phyloP scores from a whole-genome alignment of 2,113 vertebrate species.

The Myanophis thanlyinensis region DNA sequence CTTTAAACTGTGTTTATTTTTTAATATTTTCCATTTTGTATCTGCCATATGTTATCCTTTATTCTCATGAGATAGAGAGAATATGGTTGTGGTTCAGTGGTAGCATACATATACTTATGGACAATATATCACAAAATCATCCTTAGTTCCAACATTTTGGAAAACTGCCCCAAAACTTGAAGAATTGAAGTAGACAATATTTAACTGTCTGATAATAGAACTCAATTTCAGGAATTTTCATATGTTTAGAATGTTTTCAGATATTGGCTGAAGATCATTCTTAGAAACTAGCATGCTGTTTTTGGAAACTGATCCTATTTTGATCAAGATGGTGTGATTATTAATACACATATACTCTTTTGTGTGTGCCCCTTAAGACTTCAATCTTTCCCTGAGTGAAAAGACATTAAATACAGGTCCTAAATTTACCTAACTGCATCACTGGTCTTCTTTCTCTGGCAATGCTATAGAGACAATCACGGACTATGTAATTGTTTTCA shows the following conservation, averaged over 20 bases:
- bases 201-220: not conserved
- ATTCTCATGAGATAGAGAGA: not conserved
- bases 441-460: conserved; percentile 12
- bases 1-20: not conserved
- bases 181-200: not conserved
- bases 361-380: not conserved
- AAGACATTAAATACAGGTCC: not conserved
- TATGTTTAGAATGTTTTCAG: not conserved
- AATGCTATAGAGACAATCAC: conserved; percentile 30
- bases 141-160: not conserved
- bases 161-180: not conserved
- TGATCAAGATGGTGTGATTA: not conserved
- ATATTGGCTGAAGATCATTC: not conserved
- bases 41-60: not conserved
- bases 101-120: not conserved
- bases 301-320: not conserved
- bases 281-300: not conserved
- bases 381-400: not conserved
- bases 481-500: conserved; percentile 36
- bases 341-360: not conserved
- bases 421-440: conserved; percentile 3
- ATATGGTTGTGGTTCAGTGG: not conserved
- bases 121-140: not conserved
- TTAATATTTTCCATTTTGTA: not conserved
- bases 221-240: not conserved